Percentiles rank a stretch among this genome's conserved stretches.
These are phyloP conservation scores for Furcula furcula DNA, from an alignment of 2,888 invertebrate species.

Conservation along the genomic window DNA sequence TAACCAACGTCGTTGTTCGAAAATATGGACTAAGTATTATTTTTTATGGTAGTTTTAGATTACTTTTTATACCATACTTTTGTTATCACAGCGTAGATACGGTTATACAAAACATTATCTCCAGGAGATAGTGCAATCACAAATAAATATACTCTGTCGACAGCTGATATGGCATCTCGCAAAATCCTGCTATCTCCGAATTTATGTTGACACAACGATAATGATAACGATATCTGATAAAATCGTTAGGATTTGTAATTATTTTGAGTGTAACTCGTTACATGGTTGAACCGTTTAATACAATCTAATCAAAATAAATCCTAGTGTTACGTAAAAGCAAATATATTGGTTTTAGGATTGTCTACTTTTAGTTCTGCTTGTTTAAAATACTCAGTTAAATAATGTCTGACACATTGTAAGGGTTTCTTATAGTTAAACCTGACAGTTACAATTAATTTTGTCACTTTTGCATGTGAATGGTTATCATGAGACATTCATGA, in stretches of 20 bases:
- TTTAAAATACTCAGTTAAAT: too few species aligned
- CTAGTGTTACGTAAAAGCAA: neutral
- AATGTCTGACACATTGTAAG: too few species aligned
- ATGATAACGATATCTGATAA: constrained; percentile 48
- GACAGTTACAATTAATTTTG: too few species aligned
- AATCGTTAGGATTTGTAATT: constrained; percentile 54
- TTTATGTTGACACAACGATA: constrained; percentile 59
- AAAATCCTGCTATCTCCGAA: constrained; percentile 55
- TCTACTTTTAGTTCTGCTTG: too few species aligned
- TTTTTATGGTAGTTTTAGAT: too few species aligned
- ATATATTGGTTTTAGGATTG: neutral
- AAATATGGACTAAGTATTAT: too few species aligned
- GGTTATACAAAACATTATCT: constrained; percentile 38
- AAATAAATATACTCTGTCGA: constrained; percentile 54
- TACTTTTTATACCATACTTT: neutral
- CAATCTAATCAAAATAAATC: too few species aligned
- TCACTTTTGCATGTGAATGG: too few species aligned
- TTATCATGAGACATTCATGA: too few species aligned
- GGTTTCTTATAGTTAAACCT: too few species aligned
- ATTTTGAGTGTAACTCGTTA: constrained; percentile 48
- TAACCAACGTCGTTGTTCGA: too few species aligned
- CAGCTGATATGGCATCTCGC: constrained; percentile 61
- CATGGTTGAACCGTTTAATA: constrained; percentile 9
- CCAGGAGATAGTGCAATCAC: constrained; percentile 56
- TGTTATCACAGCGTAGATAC: constrained; percentile 15